Evolutionary conservation across 1,140 invertebrate genomes (phyloP), one percentile per base, ranked within the genome.

Genomic region (Drosophila bifasciata): DNA sequence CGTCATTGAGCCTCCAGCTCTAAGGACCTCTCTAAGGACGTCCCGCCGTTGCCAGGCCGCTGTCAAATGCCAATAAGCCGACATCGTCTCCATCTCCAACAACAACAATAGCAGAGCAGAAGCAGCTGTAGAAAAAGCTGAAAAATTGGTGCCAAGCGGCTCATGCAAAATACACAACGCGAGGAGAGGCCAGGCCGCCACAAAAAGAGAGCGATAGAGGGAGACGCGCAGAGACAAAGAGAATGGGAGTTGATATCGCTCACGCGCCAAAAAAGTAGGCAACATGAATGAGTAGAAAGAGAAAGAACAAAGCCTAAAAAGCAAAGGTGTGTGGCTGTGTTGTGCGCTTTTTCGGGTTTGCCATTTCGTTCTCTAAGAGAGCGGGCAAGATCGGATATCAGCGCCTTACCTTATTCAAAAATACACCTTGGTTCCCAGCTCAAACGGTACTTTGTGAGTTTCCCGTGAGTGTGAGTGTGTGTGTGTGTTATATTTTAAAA

Each of bases 61-160:
- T 72, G 69, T 72, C 69, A 72, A 72, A 72, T 71, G 69, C 66
- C 69, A 72, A 72, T 72, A 72, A 72, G 69, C 72, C 72, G 62
- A 57, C 71, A 73, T 76, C 72, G 71, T 75, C 71, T 60, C 53
- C 71, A 59, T 59, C 71, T 32, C 71, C 71, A 39, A 9, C 50
- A 57, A 62, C 52, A 71, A 61, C 43, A 56, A 43, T 21, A 23
- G 58, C 49, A 60, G 39, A 23, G 58, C 49, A 59, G 39, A 28
- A 9, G 46, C 32, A 28, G 44, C 28, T 11, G 25, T 13, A 36
- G 39, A 21, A n/a, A 13, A 23, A 55, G 59, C 58, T 53, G 8
- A 32, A 21, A 73, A 63, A 73, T 73, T 57, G 58, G 70, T 73
- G 68, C 70, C 70, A 73, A 73, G 68, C 68, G 68, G 64, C 28